Percentiles rank a stretch among this genome's conserved stretches.
phyloP scores from a whole-genome alignment of 1,140 invertebrate genomes.

The Drosophila dunni region DNA sequence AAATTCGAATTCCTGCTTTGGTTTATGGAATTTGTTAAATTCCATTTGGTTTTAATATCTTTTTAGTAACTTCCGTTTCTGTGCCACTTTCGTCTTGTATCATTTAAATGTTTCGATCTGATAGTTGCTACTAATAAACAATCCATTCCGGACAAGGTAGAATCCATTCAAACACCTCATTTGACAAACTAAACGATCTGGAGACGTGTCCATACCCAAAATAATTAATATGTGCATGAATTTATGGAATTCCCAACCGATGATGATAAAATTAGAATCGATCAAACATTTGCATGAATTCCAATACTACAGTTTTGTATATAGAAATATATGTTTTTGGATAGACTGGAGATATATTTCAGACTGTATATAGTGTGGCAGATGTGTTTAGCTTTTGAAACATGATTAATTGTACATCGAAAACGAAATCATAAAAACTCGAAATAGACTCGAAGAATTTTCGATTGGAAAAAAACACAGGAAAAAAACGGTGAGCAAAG shows the following conservation, averaged over 20 bases:
- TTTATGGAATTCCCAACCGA: constrained; percentile 54
- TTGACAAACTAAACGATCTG: constrained; percentile 11
- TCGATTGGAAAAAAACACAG: constrained; percentile 18
- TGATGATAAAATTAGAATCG: constrained; percentile 12
- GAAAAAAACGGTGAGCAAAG: constrained; percentile 6
- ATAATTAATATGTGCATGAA: constrained; percentile 38
- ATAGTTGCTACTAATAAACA: background rate
- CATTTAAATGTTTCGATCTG: constrained; percentile 7
- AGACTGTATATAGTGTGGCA: constrained; percentile 6
- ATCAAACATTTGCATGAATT: constrained; percentile 6
- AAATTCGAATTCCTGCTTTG: too few relatives aligned
- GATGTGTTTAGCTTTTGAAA: constrained; percentile 30
- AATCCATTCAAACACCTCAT: constrained; percentile 4
- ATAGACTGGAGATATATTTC: constrained; percentile 8
- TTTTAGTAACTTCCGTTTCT: background rate
- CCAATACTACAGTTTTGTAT: background rate
- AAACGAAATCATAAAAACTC: constrained; percentile 30
- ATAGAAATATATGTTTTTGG: background rate
- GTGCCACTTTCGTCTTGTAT: background rate
- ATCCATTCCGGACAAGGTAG: constrained; percentile 11
- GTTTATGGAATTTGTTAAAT: too few relatives aligned
- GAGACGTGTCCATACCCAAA: constrained; percentile 11
- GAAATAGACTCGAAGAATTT: constrained; percentile 23
- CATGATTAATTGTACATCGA: constrained; percentile 57
- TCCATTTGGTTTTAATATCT: background rate